phyloP scores from a whole-genome alignment of 1,140 invertebrate species.

The Akabosia matsudoensis region DNA sequence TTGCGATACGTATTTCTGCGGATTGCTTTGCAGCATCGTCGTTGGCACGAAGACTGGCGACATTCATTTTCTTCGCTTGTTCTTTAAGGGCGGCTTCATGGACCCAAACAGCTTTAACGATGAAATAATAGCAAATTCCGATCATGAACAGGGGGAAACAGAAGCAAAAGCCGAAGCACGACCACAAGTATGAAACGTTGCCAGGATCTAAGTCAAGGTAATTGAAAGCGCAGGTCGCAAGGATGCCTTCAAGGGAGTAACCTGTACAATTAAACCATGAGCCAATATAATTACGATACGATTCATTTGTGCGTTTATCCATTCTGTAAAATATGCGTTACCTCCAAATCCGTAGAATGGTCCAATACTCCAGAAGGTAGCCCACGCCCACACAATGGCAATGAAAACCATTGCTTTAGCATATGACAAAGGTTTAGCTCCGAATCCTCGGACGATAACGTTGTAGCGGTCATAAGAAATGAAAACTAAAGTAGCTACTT shows the following conservation, averaged over 20 bases:
- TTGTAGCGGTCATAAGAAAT: slow-evolving; percentile 51
- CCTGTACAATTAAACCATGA: too few relatives aligned
- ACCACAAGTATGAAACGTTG: slow-evolving; percentile 46
- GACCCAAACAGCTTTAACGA: slow-evolving; percentile 51
- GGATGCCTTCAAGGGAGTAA: slow-evolving; percentile 48
- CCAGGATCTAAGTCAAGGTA: slow-evolving; percentile 51
- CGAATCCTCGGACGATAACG: slow-evolving; percentile 49
- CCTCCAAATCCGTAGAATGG: slow-evolving; percentile 50
- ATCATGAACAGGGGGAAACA: slow-evolving; percentile 51
- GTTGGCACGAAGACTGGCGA: slow-evolving; percentile 48
- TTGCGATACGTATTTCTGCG: slow-evolving; percentile 48
- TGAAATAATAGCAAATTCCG: slow-evolving; percentile 52
- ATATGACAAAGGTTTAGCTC: slow-evolving; percentile 47
- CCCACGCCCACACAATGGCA: slow-evolving; percentile 47
- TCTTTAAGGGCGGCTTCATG: slow-evolving; percentile 53
- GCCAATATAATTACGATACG: too few relatives aligned
- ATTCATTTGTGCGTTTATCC: too few relatives aligned
- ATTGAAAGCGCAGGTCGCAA: slow-evolving; percentile 49
- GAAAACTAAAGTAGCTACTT: slow-evolving; percentile 48
- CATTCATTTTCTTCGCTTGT: slow-evolving; percentile 47
- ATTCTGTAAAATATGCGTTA: too few relatives aligned
- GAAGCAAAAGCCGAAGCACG: slow-evolving; percentile 46
- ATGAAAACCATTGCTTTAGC: slow-evolving; percentile 45
- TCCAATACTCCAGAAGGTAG: slow-evolving; percentile 45
- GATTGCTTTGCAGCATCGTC: slow-evolving; percentile 46